Percentiles rank a stretch among this genome's conserved stretches.
Conservation (phyloP, 2,113 vertebrate species). For the Cepphus grylle region DNA sequence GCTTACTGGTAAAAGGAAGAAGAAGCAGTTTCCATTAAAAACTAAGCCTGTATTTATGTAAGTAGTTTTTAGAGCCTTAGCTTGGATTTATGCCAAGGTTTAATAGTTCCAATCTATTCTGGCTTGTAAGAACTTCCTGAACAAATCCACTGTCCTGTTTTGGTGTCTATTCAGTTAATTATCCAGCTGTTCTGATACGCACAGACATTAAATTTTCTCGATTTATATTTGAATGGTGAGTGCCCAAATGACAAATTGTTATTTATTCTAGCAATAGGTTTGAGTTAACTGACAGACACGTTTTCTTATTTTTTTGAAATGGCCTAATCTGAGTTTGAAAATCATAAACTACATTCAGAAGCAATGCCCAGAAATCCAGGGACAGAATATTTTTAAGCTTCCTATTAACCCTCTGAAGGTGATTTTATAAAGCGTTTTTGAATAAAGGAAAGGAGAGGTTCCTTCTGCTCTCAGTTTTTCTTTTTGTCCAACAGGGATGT, state of each 20-base stretch:
- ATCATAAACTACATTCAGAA: neutral
- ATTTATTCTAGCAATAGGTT: neutral
- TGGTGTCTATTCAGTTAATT: neutral
- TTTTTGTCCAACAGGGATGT: neutral
- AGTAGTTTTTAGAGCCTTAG: constrained; percentile 20
- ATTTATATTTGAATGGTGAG: neutral
- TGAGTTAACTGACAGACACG: neutral
- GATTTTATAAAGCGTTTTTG: neutral
- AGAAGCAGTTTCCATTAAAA: neutral
- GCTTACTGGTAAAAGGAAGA: constrained; percentile 26
- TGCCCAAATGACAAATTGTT: neutral
- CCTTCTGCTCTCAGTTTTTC: neutral
- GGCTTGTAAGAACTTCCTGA: constrained; percentile 2
- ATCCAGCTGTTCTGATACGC: neutral
- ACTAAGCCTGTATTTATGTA: neutral
- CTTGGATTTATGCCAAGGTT: constrained; percentile 26
- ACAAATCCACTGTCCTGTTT: neutral
- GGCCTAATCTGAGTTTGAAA: neutral
- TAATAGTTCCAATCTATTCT: constrained; percentile 30
- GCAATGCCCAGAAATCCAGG: neutral
- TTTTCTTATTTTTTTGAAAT: neutral
- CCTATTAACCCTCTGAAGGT: neutral
- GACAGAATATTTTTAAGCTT: neutral
- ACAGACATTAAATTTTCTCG: neutral
- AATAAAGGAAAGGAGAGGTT: neutral